Evolutionary conservation across 2,113 vertebrate genomes (phyloP).

Genomic region (Ailurus styani): DNA sequence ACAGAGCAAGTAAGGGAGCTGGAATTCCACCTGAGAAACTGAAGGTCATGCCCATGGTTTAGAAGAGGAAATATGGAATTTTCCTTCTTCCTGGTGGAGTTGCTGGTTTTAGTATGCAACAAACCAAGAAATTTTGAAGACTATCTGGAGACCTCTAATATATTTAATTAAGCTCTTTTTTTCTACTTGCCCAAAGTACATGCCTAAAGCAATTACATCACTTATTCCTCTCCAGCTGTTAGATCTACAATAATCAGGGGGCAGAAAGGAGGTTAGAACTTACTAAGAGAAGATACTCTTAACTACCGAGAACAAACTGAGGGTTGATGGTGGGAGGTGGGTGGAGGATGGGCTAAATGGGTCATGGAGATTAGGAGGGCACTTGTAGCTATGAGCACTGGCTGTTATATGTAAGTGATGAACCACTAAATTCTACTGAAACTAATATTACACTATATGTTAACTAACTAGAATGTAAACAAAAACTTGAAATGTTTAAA

Average conservation of each 20-base stretch:
- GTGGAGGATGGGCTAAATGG: background rate
- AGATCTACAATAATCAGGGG: slow-evolving; percentile 22
- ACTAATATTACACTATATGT: background rate
- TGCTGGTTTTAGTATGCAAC: background rate
- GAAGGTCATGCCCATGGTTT: background rate
- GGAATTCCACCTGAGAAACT: background rate
- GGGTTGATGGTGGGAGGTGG: background rate
- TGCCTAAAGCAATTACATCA: slow-evolving; percentile 19
- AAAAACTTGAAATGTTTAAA: background rate
- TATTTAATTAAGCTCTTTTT: slow-evolving; percentile 54
- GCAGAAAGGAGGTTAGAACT: slow-evolving; percentile 20
- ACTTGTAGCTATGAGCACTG: background rate
- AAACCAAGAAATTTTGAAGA: slow-evolving; percentile 53
- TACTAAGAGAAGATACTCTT: slow-evolving; percentile 42
- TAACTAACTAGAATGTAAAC: background rate
- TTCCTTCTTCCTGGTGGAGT: slow-evolving; percentile 14
- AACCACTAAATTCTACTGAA: background rate
- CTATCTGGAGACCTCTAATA: background rate
- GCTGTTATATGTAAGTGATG: background rate
- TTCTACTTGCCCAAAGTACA: slow-evolving; percentile 14
- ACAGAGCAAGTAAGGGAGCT: background rate
- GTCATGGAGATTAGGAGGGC: background rate
- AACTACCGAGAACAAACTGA: background rate
- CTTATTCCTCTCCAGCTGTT: slow-evolving; percentile 39
- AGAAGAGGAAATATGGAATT: background rate